A percentile compares a stretch with the other conserved stretches of the same genome.
phyloP scores from a whole-genome alignment of 2,113 vertebrate species.

The Ariopsis seemanni region DNA sequence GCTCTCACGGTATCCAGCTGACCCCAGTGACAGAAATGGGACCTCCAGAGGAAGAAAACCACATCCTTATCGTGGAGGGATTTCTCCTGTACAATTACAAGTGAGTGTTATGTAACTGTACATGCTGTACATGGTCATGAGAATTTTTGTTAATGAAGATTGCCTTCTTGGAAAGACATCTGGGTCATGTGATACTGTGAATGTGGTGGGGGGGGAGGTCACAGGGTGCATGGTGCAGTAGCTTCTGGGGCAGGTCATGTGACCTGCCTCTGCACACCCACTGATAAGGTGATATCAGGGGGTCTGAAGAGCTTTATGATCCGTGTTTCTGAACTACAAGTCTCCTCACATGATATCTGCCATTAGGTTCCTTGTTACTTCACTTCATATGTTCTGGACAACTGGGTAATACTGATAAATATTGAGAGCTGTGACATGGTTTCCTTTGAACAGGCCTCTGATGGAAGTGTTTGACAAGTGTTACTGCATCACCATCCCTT shows the following conservation, averaged over 20 bases:
- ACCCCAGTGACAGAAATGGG: conserved; percentile 52
- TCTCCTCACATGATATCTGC: conserved; percentile 27
- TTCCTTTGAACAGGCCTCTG: conserved; percentile 64
- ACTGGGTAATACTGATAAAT: not conserved
- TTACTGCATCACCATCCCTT: conserved; percentile 75
- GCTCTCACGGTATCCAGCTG: conserved; percentile 73
- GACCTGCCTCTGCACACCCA: conserved; percentile 17
- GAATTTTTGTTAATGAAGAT: conserved; percentile 26
- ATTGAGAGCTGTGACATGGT: not conserved
- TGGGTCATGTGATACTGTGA: not conserved
- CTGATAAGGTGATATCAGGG: conserved; percentile 37
- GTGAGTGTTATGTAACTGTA: conserved; percentile 56
- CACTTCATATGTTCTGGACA: not conserved
- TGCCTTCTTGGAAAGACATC: conserved; percentile 32
- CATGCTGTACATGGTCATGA: not conserved
- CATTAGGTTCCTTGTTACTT: not conserved
- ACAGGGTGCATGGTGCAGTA: not conserved
- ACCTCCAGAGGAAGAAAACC: conserved; percentile 62
- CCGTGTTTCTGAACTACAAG: not conserved
- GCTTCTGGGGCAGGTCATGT: not conserved
- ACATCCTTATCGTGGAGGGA: conserved; percentile 80
- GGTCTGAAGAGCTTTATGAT: not conserved
- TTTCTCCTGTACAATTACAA: conserved; percentile 80
- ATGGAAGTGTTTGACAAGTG: conserved; percentile 71
- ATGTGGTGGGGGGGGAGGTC: not conserved